phyloP scores from a whole-genome alignment of 1,140 invertebrate species.

The Chironomus tepperi region DNA sequence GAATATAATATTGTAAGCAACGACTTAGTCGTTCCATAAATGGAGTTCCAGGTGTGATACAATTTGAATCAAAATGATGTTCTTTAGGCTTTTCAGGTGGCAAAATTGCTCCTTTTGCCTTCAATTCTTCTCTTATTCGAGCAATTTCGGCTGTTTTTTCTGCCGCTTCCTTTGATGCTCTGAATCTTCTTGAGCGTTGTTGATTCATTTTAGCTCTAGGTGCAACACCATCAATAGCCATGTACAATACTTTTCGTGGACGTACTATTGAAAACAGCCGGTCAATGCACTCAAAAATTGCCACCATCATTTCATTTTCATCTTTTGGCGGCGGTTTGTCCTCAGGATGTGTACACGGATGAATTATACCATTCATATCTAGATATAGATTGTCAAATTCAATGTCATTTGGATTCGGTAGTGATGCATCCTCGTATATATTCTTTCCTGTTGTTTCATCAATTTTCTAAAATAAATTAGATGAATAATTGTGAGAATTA shows the following conservation, averaged over 20 bases:
- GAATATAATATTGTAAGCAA: conserved; percentile 94
- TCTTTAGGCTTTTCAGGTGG: conserved; percentile 86
- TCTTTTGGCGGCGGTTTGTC: conserved; percentile 93
- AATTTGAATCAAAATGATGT: conserved; percentile 96
- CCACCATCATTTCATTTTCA: conserved; percentile 99
- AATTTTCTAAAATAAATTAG: conserved; percentile 42
- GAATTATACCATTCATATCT: conserved; percentile 99
- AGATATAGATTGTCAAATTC: conserved; percentile 99
- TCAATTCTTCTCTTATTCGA: conserved; percentile 64
- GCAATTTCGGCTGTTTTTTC: conserved; percentile 86
- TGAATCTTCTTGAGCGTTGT: conserved; percentile 90
- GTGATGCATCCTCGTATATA: conserved; percentile 69
- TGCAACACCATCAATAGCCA: conserved; percentile 99
- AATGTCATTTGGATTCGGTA: conserved; percentile 92
- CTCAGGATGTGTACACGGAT: conserved; percentile 99
- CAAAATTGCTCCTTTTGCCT: conserved; percentile 60
- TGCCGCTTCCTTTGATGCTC: conserved; percentile 88
- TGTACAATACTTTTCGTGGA: conserved; percentile 91
- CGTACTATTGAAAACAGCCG: conserved; percentile 90
- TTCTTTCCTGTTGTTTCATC: conserved; percentile 49
- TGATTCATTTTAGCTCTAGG: conserved; percentile 99
- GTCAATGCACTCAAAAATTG: conserved; percentile 99
- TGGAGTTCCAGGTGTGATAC: conserved; percentile 96
- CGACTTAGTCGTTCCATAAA: conserved; percentile 94
- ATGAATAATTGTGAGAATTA: too few species aligned